Base-by-base conservation (phyloP, 2,888 invertebrate genomes). In the Heteropelma amictum region DNA sequence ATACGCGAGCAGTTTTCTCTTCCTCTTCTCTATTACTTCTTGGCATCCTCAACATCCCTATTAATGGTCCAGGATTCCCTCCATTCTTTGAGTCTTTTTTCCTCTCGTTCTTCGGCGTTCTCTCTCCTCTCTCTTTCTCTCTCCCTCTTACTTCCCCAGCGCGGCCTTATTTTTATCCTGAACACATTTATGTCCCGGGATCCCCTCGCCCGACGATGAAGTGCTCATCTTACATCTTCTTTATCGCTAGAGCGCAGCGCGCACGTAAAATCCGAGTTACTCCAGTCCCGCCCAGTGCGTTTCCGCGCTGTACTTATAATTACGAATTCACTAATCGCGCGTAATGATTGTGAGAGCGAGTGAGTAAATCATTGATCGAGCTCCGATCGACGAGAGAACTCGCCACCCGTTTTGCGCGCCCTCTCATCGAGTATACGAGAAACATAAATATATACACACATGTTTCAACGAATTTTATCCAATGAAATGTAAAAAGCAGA, bases 21-120 rank as follows among this genome's bases (percentile, higher is more conserved):
- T 72, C 49, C 30, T 61, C 30, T 53, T 30, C 63, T 23, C 56
- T 42, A 23, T 64, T 56, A 14, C 45, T 23, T 35, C 64, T 53
- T 23, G 5, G 42, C 33, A 53, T 65, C 45, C 38, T 38, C 45
- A n/a, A 21, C 23, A 10, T 35, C 6, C 17, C 33, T 54, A 30
- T 42, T 54, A 54, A 65, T 65, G 54, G 53, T 45, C 33, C 65
- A 64, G 30, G 53, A 53, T 64, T 64, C 64, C 14, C 51, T 14
- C 21, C 28, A 53, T 53, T 64, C 21, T 53, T 14, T 17, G n/a
- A 58, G 40, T 58, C 42, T 47, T 47, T 47, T 51, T 51, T 30
- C 19, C 10, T 17, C n/a, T 19, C 45, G 10, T 21, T 21, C n/a
- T n/a, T n/a, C n/a, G n/a, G n/a, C n/a, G n/a, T n/a, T n/a, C n/a